Conservation (phyloP, 2,113 vertebrate genomes). For the Pelusios castaneus region DNA sequence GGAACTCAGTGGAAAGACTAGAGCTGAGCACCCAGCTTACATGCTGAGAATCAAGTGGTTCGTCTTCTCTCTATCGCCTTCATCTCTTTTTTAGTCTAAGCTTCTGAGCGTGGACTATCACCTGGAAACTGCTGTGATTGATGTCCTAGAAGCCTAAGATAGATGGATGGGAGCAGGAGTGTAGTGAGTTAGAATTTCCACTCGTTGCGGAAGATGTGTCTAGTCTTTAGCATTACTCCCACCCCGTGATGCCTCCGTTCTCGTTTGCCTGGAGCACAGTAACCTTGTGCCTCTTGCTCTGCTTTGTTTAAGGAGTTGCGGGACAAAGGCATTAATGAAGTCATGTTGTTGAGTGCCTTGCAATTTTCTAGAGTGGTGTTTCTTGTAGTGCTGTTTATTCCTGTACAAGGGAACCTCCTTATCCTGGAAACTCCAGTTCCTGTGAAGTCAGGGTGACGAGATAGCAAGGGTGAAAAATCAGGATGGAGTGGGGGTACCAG, state of each 20-base stretch:
- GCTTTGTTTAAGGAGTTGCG: neutral
- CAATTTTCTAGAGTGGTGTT: neutral
- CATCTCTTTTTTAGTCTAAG: neutral
- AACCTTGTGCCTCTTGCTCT: neutral
- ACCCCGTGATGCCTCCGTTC: rapidly evolving
- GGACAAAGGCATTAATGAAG: rapidly evolving
- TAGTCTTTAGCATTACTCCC: neutral
- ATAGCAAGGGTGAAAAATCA: too few species aligned
- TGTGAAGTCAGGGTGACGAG: too few species aligned
- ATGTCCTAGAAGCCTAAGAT: neutral
- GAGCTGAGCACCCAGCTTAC: neutral
- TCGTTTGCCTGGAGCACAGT: neutral
- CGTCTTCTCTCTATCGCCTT: neutral
- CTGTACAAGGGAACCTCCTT: neutral
- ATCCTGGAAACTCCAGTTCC: neutral
- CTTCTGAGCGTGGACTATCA: neutral
- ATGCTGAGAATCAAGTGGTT: neutral
- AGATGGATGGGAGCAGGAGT: neutral
- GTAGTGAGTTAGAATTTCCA: neutral
- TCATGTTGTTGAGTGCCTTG: neutral
- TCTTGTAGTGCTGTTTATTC: neutral
- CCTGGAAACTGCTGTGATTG: neutral
- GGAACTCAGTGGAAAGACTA: neutral
- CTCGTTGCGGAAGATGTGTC: rapidly evolving
- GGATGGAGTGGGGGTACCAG: too few species aligned